Percentiles rank a stretch among this genome's conserved stretches.
Conservation (phyloP, 1,140 invertebrate genomes). For the Chlorops oryzae region DNA sequence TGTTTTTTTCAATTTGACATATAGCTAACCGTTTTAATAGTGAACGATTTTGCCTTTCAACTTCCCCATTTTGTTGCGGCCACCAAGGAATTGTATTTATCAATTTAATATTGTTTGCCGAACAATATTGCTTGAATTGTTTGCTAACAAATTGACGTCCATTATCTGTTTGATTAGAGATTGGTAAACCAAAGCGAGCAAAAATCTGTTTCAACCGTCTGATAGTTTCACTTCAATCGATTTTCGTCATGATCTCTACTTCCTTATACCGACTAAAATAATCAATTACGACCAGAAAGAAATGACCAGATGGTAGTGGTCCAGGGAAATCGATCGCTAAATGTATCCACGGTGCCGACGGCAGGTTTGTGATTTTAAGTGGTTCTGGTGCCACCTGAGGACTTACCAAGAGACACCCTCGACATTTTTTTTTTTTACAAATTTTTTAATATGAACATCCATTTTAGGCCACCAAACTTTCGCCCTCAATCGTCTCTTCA, state of each 20-base stretch:
- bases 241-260: conserved; percentile 20
- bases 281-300: conserved; percentile 24
- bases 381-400: conserved; percentile 26
- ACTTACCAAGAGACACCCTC: conserved; percentile 22
- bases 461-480: conserved; percentile 47
- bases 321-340: conserved; percentile 28
- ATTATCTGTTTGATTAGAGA: conserved; percentile 23
- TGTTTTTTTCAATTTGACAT: conserved; percentile 10
- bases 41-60: conserved; percentile 35
- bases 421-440: conserved; percentile 25
- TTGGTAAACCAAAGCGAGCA: conserved; percentile 2
- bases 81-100: conserved; percentile 29
- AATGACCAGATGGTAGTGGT: conserved; percentile 24
- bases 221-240: conserved; percentile 18
- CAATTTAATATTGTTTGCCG: conserved; percentile 24
- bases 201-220: not conserved
- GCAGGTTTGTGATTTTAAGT: conserved; percentile 26
- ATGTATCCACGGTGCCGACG: conserved; percentile 23
- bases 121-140: conserved; percentile 20
- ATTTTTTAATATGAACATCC: conserved; percentile 31
- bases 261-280: conserved; percentile 21
- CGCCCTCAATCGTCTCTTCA: conserved; percentile 31
- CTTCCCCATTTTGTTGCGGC: conserved; percentile 40
- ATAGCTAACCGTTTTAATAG: conserved; percentile 29
- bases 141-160: conserved; percentile 23